Base-by-base conservation (phyloP, 2,888 invertebrate species). In the Drosophila histrio region DNA sequence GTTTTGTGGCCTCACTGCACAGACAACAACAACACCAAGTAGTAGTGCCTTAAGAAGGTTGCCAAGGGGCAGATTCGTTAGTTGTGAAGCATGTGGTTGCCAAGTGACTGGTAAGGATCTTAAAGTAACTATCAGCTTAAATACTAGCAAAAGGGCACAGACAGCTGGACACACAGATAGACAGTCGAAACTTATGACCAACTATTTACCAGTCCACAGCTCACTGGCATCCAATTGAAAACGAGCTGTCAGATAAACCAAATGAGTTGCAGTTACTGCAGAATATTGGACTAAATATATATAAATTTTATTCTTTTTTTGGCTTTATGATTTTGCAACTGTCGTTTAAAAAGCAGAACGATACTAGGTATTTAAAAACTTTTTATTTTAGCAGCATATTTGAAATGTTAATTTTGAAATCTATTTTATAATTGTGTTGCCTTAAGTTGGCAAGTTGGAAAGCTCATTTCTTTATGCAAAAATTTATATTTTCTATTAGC, bases 1-100 rank as follows among this genome's bases (percentile, higher is more conserved):
- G 86, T 87, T 85, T 85, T 79, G 82, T 85, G 79, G 85, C 77
- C 82, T 73, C 78, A 64, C 21, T 84, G 85, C 81, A 72, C 81
- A 77, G 38, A 44, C 19, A 56, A 46, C 34, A 56, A 26, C 36
- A 19, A 38, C 9, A 43, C 13, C 8, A 43, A 32, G 9, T 21
- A 41, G 52, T 43, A 38, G 44, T 52, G 47, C 75, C 68, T 77
- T 72, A 59, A 69, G 60, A 62, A 63, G 65, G 47, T 63, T 63
- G 77, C 63, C 65, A 80, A 70, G 53, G 43, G 39, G 50, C 43
- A 34, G 34, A 32, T 53, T 39, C 34, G 60, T 52, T 59, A 71
- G 59, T 65, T 58, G 63, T 56, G 38, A 7, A 52, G 26, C 59
- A 38, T 59, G 53, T 46, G 77, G 38, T 32, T 76, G 77, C 62